Conservation (phyloP, 2,888 invertebrate genomes). For the Mythimna loreyi region DNA sequence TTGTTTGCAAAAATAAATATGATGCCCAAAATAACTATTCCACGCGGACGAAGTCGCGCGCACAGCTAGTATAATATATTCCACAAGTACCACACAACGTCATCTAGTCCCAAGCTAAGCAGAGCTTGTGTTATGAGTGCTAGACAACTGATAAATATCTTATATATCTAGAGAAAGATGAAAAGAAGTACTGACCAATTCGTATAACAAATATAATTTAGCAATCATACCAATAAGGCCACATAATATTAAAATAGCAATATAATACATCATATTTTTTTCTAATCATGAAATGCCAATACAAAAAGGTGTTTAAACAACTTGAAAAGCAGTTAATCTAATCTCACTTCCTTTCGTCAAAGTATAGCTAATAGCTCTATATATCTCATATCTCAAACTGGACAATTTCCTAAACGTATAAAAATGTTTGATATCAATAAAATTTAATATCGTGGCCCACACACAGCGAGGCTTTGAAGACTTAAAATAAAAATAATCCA, state of each 20-base stretch:
- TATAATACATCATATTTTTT: background rate
- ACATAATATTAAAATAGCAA: background rate
- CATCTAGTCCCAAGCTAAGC: too few species aligned
- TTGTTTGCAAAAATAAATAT: too few species aligned
- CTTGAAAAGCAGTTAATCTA: constrained; percentile 14
- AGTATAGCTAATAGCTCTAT: constrained; percentile 18
- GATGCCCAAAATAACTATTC: too few species aligned
- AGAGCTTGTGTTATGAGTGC: too few species aligned
- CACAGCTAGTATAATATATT: too few species aligned
- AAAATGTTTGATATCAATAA: constrained; percentile 67
- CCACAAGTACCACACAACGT: too few species aligned
- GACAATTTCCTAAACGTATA: constrained; percentile 42
- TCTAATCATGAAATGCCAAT: background rate
- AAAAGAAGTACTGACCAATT: too few species aligned
- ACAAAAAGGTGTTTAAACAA: constrained; percentile 12
- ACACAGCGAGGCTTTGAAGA: constrained; percentile 44
- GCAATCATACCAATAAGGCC: too few species aligned
- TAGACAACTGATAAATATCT: too few species aligned
- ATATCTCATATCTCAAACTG: constrained; percentile 44
- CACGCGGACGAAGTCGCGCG: too few species aligned
- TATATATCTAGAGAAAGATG: too few species aligned
- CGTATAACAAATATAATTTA: too few species aligned
- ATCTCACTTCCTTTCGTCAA: constrained; percentile 27
- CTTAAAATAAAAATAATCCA: constrained; percentile 44
- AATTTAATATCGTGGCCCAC: constrained; percentile 64